phyloP scores from a whole-genome alignment of 2,888 invertebrate genomes.

The Deroplatys truncata region DNA sequence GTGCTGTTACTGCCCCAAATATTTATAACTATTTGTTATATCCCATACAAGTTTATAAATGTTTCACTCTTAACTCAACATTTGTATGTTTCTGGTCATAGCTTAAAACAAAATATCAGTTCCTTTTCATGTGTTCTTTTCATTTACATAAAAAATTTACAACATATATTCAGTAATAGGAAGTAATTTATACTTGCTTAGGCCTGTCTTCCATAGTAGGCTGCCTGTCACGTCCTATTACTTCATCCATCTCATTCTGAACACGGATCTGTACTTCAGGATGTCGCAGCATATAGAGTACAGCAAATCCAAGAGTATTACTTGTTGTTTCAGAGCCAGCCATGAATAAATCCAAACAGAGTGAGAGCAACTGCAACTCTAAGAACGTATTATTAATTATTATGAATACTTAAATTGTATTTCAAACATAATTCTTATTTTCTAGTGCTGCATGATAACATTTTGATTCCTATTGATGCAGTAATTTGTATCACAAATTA shows the following conservation, averaged over 20 bases:
- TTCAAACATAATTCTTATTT: not conserved
- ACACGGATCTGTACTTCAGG: slow-evolving; percentile 54
- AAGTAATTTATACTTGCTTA: not conserved
- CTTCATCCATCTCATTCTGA: slow-evolving; percentile 36
- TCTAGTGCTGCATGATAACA: not conserved
- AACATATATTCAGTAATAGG: not conserved
- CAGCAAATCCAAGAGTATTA: slow-evolving; percentile 57
- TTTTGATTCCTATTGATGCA: too few relatives aligned
- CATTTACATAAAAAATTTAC: not conserved
- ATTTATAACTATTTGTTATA: too few relatives aligned
- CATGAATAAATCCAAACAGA: slow-evolving; percentile 64
- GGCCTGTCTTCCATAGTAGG: slow-evolving; percentile 22
- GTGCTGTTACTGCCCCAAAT: too few relatives aligned
- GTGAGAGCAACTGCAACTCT: slow-evolving; percentile 44
- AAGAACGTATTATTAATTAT: slow-evolving; percentile 15
- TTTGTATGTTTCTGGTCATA: not conserved
- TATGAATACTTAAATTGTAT: not conserved
- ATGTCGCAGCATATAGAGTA: slow-evolving; percentile 56
- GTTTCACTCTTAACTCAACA: not conserved
- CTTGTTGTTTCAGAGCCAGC: slow-evolving; percentile 68
- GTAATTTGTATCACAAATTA: too few relatives aligned
- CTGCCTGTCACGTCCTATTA: slow-evolving; percentile 23
- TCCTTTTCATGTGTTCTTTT: not conserved
- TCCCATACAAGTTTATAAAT: too few relatives aligned
- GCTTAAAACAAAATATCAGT: not conserved